Evolutionary conservation across 2,888 invertebrate species (phyloP).

Genomic region (Tortricodes alternella): DNA sequence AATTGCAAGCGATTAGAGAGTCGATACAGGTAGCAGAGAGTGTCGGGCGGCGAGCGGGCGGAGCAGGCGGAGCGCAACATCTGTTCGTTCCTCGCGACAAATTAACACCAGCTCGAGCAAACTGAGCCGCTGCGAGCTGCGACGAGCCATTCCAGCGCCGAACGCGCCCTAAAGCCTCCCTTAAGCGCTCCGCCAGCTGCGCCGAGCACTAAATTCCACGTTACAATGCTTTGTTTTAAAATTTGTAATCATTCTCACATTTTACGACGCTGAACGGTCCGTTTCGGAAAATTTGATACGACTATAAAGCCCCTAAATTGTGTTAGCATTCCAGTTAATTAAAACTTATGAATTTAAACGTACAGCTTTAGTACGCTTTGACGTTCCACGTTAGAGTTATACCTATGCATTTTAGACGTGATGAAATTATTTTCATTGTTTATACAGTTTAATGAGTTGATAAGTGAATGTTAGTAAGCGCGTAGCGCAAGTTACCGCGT

Average conservation of each 20-base stretch:
- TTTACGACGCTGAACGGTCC: conserved; percentile 79
- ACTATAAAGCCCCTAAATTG: conserved; percentile 79
- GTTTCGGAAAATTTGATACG: conserved; percentile 81
- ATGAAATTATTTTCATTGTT: conserved; percentile 64
- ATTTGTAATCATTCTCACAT: conserved; percentile 82
- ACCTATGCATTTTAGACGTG: conserved; percentile 57
- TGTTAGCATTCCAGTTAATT: conserved; percentile 80
- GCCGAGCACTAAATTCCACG: conserved; percentile 74
- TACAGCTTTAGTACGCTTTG: conserved; percentile 67
- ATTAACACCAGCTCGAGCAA: conserved; percentile 72
- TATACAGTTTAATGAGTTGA: conserved; percentile 55
- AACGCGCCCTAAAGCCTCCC: conserved; percentile 75
- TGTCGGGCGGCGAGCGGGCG: conserved; percentile 36
- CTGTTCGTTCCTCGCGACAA: conserved; percentile 75
- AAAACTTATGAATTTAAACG: conserved; percentile 82
- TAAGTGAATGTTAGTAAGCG: conserved; percentile 56
- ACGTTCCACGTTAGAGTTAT: conserved; percentile 59
- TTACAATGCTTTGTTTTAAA: conserved; percentile 80
- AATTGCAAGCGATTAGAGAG: neutral
- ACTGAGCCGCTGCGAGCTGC: conserved; percentile 68
- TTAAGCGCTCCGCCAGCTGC: conserved; percentile 73
- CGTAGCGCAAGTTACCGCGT: conserved; percentile 45
- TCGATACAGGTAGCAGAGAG: neutral
- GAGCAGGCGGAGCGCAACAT: conserved; percentile 56
- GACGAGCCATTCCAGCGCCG: conserved; percentile 63